These are phyloP conservation scores for Alosa alosa DNA, from an alignment of 2,113 vertebrate genomes.

Conservation along the genomic window DNA sequence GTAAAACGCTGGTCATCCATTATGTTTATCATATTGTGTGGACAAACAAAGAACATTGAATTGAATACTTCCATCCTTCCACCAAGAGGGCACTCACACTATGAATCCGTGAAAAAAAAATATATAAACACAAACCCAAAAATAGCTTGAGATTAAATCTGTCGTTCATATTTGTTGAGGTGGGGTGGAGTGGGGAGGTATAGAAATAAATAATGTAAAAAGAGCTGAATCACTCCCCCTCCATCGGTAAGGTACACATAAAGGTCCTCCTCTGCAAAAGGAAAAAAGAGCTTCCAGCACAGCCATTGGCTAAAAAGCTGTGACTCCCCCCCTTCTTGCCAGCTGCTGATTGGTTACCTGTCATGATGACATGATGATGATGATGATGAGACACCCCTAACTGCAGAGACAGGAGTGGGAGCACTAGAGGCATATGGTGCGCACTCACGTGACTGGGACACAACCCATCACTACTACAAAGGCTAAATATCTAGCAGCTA, in stretches of 20 bases:
- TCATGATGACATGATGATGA: constrained; percentile 5
- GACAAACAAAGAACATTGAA: neutral
- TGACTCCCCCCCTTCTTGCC: constrained; percentile 7
- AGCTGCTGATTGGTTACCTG: constrained; percentile 36
- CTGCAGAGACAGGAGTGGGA: neutral
- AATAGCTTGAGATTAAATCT: neutral
- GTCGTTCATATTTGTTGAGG: neutral
- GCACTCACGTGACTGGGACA: neutral
- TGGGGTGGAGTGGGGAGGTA: neutral
- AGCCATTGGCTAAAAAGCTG: constrained; percentile 22
- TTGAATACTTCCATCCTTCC: neutral
- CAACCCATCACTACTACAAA: neutral
- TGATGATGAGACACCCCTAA: constrained; percentile 20
- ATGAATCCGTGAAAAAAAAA: neutral
- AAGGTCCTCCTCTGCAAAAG: neutral
- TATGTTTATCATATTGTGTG: neutral
- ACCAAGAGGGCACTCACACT: neutral
- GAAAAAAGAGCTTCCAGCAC: neutral
- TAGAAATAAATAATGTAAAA: constrained; percentile 12
- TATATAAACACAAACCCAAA: neutral
- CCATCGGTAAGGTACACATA: neutral
- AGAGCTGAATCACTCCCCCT: constrained; percentile 46
- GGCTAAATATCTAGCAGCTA: neutral
- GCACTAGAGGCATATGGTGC: neutral
- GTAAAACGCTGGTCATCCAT: neutral